A percentile compares a stretch with the other conserved stretches of the same genome.
Evolutionary conservation across 2,113 vertebrate genomes (phyloP).

Genomic region (Nettapus auritus): DNA sequence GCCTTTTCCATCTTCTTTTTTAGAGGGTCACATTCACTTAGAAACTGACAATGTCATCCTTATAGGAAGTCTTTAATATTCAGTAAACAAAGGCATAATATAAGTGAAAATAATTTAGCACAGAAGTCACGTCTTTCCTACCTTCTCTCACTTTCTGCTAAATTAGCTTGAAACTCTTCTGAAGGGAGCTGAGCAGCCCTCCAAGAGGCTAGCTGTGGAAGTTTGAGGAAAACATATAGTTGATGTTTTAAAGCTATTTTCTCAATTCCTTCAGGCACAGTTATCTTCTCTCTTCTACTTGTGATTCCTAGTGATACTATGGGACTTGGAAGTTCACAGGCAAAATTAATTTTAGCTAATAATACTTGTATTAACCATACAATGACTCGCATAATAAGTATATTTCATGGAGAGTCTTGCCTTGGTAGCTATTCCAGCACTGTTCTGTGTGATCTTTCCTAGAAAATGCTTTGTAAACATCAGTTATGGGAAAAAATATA

Average conservation of each 20-base stretch:
- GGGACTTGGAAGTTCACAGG: not conserved
- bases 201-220: not conserved
- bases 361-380: not conserved
- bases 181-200: not conserved
- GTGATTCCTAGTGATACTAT: not conserved
- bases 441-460: not conserved
- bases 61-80: not conserved
- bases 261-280: not conserved
- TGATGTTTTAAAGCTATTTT: not conserved
- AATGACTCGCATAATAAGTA: not conserved
- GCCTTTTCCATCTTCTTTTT: not conserved
- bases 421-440: not conserved
- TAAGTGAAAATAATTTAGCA: not conserved
- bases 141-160: not conserved
- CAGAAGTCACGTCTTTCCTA: not conserved
- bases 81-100: not conserved
- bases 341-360: not conserved
- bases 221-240: not conserved
- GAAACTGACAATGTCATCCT: not conserved
- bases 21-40: not conserved
- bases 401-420: not conserved
- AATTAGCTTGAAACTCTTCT: not conserved
- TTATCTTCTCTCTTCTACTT: not conserved
- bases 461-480: not conserved
- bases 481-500: not conserved